Evolutionary conservation across 2,888 invertebrate species (phyloP).

Genomic region (Drosophila austrosaltans): DNA sequence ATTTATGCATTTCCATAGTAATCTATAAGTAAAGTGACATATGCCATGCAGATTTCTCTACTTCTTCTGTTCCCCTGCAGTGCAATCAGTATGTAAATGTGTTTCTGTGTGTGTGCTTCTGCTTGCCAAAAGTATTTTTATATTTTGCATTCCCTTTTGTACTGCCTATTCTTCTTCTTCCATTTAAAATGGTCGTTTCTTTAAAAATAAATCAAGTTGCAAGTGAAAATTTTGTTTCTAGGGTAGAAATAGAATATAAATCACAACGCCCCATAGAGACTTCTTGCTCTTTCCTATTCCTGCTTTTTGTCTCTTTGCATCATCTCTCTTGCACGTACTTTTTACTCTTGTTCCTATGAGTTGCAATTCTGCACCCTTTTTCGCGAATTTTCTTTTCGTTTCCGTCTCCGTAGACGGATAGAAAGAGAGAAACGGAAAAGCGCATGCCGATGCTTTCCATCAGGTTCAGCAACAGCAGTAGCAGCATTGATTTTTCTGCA

Average conservation of each 20-base stretch:
- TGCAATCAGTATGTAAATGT: neutral
- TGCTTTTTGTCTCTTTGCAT: conserved; percentile 32
- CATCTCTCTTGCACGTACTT: conserved; percentile 6
- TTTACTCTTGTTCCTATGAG: conserved; percentile 4
- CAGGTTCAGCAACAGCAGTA: conserved; percentile 48
- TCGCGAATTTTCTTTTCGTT: conserved; percentile 46
- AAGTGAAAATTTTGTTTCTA: conserved; percentile 71
- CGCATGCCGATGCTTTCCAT: conserved; percentile 55
- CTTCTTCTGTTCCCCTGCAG: neutral
- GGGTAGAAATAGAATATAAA: conserved; percentile 76
- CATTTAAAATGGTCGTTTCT: conserved; percentile 46
- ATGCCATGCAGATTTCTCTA: conserved; percentile 40
- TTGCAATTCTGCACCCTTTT: conserved; percentile 65
- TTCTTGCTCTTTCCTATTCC: conserved; percentile 4
- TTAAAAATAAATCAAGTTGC: conserved; percentile 68
- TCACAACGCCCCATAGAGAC: conserved; percentile 49
- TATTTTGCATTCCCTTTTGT: conserved; percentile 53
- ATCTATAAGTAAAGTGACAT: conserved; percentile 17
- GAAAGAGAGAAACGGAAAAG: conserved; percentile 53
- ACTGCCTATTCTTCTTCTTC: conserved; percentile 47
- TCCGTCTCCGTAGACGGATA: conserved; percentile 23
- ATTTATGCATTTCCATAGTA: conserved; percentile 3
- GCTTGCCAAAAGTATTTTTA: conserved; percentile 67
- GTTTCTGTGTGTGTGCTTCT: conserved; percentile 15
- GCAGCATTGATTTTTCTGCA: conserved; percentile 60